phyloP scores from a whole-genome alignment of 35 echinoderm and acorn worm genomes.

The Diadema setosum region DNA sequence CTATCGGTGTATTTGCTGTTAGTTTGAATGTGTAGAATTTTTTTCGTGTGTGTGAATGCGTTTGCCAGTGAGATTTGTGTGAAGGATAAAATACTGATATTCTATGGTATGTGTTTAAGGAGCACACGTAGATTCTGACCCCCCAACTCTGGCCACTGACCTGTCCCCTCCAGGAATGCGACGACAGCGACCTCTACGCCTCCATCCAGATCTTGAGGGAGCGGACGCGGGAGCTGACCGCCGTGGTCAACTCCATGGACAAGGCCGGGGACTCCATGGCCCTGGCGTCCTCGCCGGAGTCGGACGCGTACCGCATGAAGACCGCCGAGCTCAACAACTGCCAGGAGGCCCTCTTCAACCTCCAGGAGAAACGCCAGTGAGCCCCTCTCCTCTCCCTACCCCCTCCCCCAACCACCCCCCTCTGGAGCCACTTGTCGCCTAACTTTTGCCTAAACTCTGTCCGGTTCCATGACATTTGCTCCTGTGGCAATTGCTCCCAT shows the following conservation, averaged over 20 bases:
- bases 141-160: background rate
- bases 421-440: background rate
- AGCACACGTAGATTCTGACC: too few species aligned
- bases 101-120: too few species aligned
- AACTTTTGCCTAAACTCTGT: background rate
- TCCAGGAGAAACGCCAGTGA: conserved; percentile 72
- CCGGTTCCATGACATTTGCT: too few species aligned
- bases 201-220: conserved; percentile 83
- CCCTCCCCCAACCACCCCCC: background rate
- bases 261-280: background rate
- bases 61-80: too few species aligned
- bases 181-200: conserved; percentile 72
- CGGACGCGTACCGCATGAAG: background rate
- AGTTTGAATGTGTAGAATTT: too few species aligned
- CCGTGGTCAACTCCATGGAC: background rate
- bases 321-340: conserved; percentile 35
- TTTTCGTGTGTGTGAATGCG: too few species aligned
- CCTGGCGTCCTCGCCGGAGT: background rate
- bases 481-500: too few species aligned
- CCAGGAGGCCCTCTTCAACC: conserved; percentile 66
- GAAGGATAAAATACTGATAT: too few species aligned
- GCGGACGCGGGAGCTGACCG: conserved; percentile 40
- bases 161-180: conserved; percentile 56
- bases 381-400: background rate
- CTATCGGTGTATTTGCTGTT: too few species aligned